Evolutionary conservation across 2,888 invertebrate species (phyloP).

Genomic region (Drosophila sordidula): DNA sequence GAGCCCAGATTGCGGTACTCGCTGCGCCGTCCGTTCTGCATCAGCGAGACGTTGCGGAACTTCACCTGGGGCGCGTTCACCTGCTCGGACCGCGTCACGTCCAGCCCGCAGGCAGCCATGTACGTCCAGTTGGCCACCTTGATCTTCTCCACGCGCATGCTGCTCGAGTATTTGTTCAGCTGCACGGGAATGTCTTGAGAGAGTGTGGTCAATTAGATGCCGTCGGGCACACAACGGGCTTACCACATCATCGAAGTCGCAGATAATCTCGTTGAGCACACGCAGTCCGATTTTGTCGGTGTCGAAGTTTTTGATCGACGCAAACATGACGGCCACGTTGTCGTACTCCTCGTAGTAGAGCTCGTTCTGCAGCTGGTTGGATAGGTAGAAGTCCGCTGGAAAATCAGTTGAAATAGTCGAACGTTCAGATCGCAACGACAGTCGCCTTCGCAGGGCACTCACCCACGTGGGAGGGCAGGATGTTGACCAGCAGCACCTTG

Average conservation of each 20-base stretch:
- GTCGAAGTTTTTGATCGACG: constrained; percentile 94
- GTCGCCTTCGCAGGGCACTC: constrained; percentile 67
- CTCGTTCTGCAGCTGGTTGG: constrained; percentile 89
- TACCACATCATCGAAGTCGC: constrained; percentile 93
- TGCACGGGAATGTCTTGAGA: constrained; percentile 83
- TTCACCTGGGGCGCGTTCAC: constrained; percentile 82
- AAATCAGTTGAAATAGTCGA: not conserved
- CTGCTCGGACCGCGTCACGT: constrained; percentile 89
- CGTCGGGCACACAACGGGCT: constrained; percentile 84
- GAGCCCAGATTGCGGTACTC: constrained; percentile 60
- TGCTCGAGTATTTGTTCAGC: constrained; percentile 87
- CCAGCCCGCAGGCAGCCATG: constrained; percentile 98
- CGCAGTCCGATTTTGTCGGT: constrained; percentile 88
- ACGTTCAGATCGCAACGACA: not conserved
- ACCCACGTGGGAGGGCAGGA: constrained; percentile 97
- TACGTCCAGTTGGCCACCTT: constrained; percentile 98
- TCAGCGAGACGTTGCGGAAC: constrained; percentile 79
- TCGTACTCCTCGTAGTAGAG: constrained; percentile 95
- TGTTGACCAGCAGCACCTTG: constrained; percentile 95
- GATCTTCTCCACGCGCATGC: constrained; percentile 95
- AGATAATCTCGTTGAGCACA: constrained; percentile 95
- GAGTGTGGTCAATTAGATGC: not conserved
- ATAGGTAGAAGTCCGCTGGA: constrained; percentile 91
- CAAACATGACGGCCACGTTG: constrained; percentile 98
- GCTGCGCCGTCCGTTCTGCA: constrained; percentile 83